Evolutionary conservation across 2,797 vertebrate genomes (phyloP).

Genomic region (Xenops minutus): DNA sequence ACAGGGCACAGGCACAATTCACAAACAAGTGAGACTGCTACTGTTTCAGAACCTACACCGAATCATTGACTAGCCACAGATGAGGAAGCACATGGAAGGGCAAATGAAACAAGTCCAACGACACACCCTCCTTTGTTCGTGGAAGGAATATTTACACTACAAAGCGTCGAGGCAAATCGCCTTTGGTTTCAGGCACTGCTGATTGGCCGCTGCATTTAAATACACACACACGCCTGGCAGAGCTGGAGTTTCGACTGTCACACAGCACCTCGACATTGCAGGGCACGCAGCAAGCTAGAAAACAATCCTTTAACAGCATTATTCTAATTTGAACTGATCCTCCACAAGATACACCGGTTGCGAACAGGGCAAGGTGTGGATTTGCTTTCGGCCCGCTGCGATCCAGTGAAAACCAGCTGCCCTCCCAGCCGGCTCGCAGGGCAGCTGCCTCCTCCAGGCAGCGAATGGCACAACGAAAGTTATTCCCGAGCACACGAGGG

Average conservation of each 20-base stretch:
- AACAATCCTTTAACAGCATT: not conserved
- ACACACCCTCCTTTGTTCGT: slow-evolving; percentile 62
- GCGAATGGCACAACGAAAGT: not conserved
- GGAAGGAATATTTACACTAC: slow-evolving; percentile 60
- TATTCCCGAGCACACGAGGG: not conserved
- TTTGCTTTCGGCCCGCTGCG: not conserved
- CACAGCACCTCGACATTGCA: not conserved
- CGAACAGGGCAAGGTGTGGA: not conserved
- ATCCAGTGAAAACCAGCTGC: not conserved
- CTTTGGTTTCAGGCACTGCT: slow-evolving; percentile 20
- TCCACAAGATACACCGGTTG: not conserved
- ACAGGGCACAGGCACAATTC: not conserved
- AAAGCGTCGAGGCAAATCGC: slow-evolving; percentile 18
- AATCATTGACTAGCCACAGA: not conserved
- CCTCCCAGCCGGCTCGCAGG: not conserved
- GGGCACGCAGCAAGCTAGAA: not conserved
- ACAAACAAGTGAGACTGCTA: not conserved
- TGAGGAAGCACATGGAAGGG: not conserved
- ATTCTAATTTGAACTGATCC: not conserved
- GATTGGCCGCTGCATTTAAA: not conserved
- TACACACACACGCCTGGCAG: not conserved
- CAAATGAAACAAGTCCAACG: slow-evolving; percentile 12
- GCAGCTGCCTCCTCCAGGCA: not conserved
- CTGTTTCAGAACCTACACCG: not conserved
- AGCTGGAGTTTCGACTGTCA: slow-evolving; percentile 27